phyloP scores from a whole-genome alignment of 1,140 invertebrate species.

The Theocolax elegans region DNA sequence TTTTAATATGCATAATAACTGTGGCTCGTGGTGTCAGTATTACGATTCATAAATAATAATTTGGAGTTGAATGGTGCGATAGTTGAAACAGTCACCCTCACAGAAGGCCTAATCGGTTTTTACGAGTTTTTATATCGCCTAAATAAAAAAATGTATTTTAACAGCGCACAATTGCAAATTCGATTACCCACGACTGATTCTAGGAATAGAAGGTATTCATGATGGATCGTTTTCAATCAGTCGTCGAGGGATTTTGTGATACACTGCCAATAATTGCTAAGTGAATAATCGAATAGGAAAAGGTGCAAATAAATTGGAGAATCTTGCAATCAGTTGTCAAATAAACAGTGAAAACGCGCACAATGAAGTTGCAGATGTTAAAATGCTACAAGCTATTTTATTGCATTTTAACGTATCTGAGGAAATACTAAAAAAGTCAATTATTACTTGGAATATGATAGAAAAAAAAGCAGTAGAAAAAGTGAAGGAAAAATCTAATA shows the following conservation, averaged over 20 bases:
- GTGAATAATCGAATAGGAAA: background rate
- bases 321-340: background rate
- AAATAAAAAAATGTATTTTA: conserved; percentile 37
- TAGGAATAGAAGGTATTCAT: conserved; percentile 36
- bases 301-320: conserved; percentile 33
- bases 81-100: conserved; percentile 13
- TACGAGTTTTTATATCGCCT: conserved; percentile 37
- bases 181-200: conserved; percentile 23
- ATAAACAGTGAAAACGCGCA: conserved; percentile 28
- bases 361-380: conserved; percentile 20
- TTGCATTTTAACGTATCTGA: background rate
- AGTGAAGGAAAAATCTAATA: no score
- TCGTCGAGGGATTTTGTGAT: conserved; percentile 3
- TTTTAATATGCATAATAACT: no score
- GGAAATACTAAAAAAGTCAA: background rate
- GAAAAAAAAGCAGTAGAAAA: no score
- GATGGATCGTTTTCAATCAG: conserved; percentile 24
- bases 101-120: conserved; percentile 25
- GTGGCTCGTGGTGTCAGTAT: no score
- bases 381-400: conserved; percentile 31
- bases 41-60: conserved; percentile 9
- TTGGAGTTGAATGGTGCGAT: conserved; percentile 13
- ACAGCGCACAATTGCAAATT: no score
- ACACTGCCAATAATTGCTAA: background rate
- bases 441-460: background rate